Conservation (phyloP, 2,888 invertebrate genomes). For the Mesorhabditis belari region DNA sequence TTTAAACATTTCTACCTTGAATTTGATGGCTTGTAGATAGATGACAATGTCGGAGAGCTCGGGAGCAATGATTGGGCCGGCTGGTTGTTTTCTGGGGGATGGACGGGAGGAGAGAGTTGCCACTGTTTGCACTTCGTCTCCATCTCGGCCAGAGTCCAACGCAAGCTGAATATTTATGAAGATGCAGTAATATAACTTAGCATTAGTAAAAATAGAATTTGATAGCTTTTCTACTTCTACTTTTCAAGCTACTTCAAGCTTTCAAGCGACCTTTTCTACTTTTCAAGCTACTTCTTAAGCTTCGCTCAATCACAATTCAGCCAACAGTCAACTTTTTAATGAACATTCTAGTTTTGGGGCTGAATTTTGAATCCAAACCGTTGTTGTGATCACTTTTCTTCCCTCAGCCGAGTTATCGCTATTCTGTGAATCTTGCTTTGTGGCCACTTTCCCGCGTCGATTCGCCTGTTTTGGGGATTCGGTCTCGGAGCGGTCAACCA, state of each 20-base stretch:
- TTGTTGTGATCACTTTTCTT: neutral
- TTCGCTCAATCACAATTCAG: no score
- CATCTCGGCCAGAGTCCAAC: neutral
- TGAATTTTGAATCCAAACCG: neutral
- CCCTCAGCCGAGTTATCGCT: neutral
- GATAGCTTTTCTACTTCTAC: no score
- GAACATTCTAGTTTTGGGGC: neutral
- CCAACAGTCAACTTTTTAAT: neutral
- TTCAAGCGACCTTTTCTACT: no score
- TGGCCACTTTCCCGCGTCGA: neutral
- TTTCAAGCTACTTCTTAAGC: no score
- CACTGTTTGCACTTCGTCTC: neutral
- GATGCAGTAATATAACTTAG: no score
- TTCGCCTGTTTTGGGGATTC: neutral
- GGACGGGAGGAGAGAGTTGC: neutral
- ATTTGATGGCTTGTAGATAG: constrained; percentile 89
- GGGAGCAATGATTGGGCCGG: constrained; percentile 61
- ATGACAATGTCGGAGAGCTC: constrained; percentile 87
- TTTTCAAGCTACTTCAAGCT: no score
- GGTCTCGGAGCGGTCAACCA: neutral
- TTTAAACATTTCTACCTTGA: constrained; percentile 59
- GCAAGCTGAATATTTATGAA: no score
- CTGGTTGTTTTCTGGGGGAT: neutral
- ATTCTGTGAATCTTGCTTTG: constrained; percentile 1
- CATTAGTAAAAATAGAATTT: no score